Evolutionary conservation across 1,140 invertebrate species (phyloP), one percentile per base, ranked within the genome.

Genomic region (Dryas iulia): DNA sequence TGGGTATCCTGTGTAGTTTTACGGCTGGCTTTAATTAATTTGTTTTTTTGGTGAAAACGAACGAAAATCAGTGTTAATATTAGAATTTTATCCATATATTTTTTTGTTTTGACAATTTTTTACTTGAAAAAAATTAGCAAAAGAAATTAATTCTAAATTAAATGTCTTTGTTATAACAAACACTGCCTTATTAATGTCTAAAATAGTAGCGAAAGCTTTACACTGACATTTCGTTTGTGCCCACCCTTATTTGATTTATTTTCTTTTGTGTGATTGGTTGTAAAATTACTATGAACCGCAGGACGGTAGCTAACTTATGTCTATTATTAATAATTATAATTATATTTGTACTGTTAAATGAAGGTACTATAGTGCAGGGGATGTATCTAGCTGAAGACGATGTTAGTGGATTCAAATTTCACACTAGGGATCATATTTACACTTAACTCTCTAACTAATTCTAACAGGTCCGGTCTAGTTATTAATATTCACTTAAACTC

Each of bases 1-100:
- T 89, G 86, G 85, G 85, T 89, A 86, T 78, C 39, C 76, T 80
- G 70, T 86, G 67, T 87, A 84, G 69, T 75, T 73, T n/a, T 76
- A 75, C 76, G 74, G 67, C 79, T 84, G 81, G 78, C 84, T 82
- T 83, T 78, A 74, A 76, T 80, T 72, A 61, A 39, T 66, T 72
- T 59, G n/a, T 21, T 10, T 21, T 47, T 21, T 18, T 12, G 35
- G 10, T 7, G 7, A 1, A n/a, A 21, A 47, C 39, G 21, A 47
- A 47, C 21, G 8, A 28, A 28, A 3, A 3, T 10, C 39, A 47
- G 39, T 21, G 39, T 21, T 18, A 47, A 47, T 14, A 10, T 39
- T n/a, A n/a, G n/a, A n/a, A n/a, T n/a, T n/a, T n/a, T n/a, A n/a
- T n/a, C n/a, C n/a, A n/a, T n/a, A n/a, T n/a, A n/a, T n/a, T n/a